Evolutionary conservation across 2,888 invertebrate species (phyloP), one percentile per base, ranked within the genome.

Genomic region (Trypoxylon attenuatum): DNA sequence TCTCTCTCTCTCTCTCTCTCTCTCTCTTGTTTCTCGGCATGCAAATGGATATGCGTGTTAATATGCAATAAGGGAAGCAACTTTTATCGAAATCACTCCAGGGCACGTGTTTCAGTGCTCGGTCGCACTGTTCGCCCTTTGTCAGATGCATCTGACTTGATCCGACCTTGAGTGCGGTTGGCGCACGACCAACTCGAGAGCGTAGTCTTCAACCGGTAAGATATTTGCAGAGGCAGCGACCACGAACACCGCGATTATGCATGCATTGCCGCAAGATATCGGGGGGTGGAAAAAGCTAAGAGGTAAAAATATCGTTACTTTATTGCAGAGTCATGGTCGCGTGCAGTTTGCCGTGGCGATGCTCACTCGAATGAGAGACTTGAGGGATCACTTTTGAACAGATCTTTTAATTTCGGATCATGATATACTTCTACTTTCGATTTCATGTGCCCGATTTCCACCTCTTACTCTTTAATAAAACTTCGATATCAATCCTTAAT

Each of bases 121-220:
- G n/a, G n/a, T n/a, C n/a, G n/a, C 33, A 1, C 13, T 6, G 13
- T 33, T 33, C 13, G 33, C 33, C 33, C 33, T 33, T 13, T 33
- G 33, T 13, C 8, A 4, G 4, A 10, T 33, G 33, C 13, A 13
- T 4, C 33, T 10, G 33, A 3, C 13, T 2, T 13, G 13, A 6
- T 1, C 23, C 21, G 43, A 18, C 38, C 43, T 41, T 25, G 29
- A 45, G 46, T 27, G 21, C 16, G 13, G 13, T 57, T 53, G 55
- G 46, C 56, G 16, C 29, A 39, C 21, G 46, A 66, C 23, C 47
- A 50, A 42, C 25, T 54, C 16, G 46, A 39, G 41, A 45, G 50
- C 57, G 52, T 66, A 33, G 55, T 46, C 39, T 69, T 61, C 53
- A 52, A 65, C 29, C 27, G 41, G 23, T 5, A 25, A 51, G 49